phyloP scores from a whole-genome alignment of 2,797 vertebrate species.

The Setipinna tenuifilis region DNA sequence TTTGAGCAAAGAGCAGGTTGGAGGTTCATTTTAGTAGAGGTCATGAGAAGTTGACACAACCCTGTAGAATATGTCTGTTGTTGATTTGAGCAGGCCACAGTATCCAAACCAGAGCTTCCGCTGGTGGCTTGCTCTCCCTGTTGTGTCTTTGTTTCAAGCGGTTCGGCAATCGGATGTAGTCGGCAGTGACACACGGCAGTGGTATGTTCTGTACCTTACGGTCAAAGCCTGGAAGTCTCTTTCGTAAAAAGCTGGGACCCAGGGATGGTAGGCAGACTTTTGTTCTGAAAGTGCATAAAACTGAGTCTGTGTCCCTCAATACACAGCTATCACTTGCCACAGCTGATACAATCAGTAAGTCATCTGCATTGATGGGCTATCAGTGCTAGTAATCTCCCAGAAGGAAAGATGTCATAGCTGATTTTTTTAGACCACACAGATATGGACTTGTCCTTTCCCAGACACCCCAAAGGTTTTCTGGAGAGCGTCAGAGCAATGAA shows the following conservation, averaged over 20 bases:
- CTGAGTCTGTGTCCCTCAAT: not conserved
- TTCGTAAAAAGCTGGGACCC: not conserved
- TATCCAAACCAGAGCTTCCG: not conserved
- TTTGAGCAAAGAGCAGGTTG: not conserved
- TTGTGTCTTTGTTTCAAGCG: not conserved
- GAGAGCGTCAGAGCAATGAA: too few species aligned
- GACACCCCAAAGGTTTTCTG: not conserved
- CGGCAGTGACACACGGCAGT: not conserved
- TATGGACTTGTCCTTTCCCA: constrained; percentile 41
- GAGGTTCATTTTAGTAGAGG: not conserved
- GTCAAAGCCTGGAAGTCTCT: not conserved
- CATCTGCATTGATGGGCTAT: constrained; percentile 6
- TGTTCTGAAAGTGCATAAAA: not conserved
- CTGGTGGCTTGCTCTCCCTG: not conserved
- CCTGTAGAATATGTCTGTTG: not conserved
- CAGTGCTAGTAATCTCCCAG: constrained; percentile 38
- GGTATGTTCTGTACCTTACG: not conserved
- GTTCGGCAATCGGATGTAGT: not conserved
- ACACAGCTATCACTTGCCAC: not conserved
- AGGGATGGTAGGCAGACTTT: not conserved
- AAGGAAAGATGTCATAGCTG: constrained; percentile 19
- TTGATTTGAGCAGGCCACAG: not conserved
- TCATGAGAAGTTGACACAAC: not conserved
- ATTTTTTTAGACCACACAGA: constrained; percentile 45
- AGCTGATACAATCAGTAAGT: constrained; percentile 9